Evolutionary conservation across 2,113 vertebrate species (phyloP), one percentile per base, ranked within the genome.

Genomic region (Poeciliopsis retropinna): DNA sequence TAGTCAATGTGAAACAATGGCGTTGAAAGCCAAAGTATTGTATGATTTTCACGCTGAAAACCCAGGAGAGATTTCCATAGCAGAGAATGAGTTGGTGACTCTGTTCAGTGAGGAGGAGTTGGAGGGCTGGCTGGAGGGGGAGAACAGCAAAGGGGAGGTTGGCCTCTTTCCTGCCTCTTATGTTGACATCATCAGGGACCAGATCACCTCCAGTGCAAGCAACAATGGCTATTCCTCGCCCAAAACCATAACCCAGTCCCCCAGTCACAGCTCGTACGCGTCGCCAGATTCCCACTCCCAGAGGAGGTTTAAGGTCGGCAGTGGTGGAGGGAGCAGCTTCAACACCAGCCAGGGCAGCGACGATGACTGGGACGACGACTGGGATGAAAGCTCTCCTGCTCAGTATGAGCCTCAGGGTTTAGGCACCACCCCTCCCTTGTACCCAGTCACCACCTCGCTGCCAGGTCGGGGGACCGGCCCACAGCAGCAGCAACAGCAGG

Each of bases 291-390:
- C 90, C 81, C 91, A 85, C 67, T 39, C 76, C 34, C 73, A 92
- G 83, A 85, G 91, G 77, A 88, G 67, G 11, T 64, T 54, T 0
- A 85, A 84, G 11, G 84, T 74, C 3, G 87, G 86, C 3, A 86
- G 85, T 5, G 81, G 68, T 0, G 72, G 72, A 32, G 82, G 89
- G 2, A 80, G 86, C 32, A 90, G 88, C 82, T 91, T 91, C 82
- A 95, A 95, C 87, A 94, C 95, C 75, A 96, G 96, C 87, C 96
- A 96, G 81, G 96, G 95, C 72, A 97, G 97, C 28, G 97, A 99
- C 11, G 97, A 99, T 27, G 97, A 98, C 87, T 98, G 97, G 97
- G 98, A 99, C 64, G 97, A 98, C 1, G 97, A 99, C 86, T 98
- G 97, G 97, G 97, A 98, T 70, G 97, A 99, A 76, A 91, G 88